Base-by-base conservation (phyloP, 2,888 invertebrate species). In the Unio pictorum region DNA sequence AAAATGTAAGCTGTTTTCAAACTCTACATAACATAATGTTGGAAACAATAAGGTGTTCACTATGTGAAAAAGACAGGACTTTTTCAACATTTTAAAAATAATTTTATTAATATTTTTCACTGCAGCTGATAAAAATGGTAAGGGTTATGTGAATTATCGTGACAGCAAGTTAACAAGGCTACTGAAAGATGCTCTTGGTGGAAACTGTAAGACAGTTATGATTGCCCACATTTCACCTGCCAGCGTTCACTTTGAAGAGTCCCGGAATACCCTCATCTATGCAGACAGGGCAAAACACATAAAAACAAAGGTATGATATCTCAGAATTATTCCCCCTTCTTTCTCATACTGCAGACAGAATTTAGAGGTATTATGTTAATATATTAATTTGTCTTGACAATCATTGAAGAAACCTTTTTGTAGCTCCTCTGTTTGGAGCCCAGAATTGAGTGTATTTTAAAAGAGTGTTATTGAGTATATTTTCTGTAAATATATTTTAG, bases 181-280 rank as follows among this genome's bases (percentile, higher is more conserved):
- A 69, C 91, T 98, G 73, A 91, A 91, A 80, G 91, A 92, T 82
- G 88, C 91, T 11, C 83, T 91, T 28, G 90, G 91, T 15, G 96
- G 98, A 8, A 96, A 97, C 87, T 97, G 97, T 87, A 94, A 95
- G 84, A 98, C 98, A 0, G 96, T 97, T 20, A 98, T 98, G 98
- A 95, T 98, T 71, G 98, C 98, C 4, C 97, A 98, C 91, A 95
- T 98, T 59, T 95, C 96, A 2, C 96, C 98, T 0, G 94, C 95
- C 56, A 92, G 93, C 23, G 90, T 92, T 11, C 94, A 95, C 85
- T 94, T 95, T 55, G 98, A 98, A 87, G 98, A 98, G 90, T 95
- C 96, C 4, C 93, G 96, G 81, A 98, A 97, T 86, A 98, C 34
- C 6, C 91, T 98, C 54, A 94, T 96, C 63, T 98, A 98, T 90